These are phyloP conservation scores for Chironomus striatipennis DNA, from an alignment of 1,140 invertebrate species.

Conservation along the genomic window DNA sequence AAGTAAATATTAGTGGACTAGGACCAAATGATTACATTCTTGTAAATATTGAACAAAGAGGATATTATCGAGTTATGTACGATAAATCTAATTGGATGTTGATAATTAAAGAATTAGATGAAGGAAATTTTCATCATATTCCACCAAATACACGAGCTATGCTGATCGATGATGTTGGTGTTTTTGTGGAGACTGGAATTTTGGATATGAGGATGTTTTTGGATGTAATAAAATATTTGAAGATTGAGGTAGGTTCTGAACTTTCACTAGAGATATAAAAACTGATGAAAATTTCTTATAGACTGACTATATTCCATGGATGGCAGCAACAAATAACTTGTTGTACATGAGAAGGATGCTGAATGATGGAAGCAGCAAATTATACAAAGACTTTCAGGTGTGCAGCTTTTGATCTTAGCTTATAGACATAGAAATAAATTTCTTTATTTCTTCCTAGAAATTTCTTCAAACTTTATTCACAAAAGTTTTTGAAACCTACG, in stretches of 20 bases:
- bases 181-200: background rate
- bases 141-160: background rate
- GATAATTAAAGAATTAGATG: background rate
- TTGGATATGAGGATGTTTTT: background rate
- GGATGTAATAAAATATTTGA: background rate
- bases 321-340: background rate
- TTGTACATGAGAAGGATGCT: background rate
- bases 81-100: constrained; percentile 11
- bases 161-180: background rate
- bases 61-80: constrained; percentile 1
- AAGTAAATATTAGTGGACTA: background rate
- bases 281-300: too few species aligned
- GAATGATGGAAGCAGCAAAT: background rate
- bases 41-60: background rate
- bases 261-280: too few species aligned
- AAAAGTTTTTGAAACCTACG: background rate
- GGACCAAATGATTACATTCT: background rate
- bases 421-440: background rate
- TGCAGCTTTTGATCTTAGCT: background rate
- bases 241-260: background rate
- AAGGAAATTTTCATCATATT: background rate
- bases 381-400: background rate
- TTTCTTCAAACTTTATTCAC: background rate
- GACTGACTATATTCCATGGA: background rate
- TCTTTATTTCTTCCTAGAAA: background rate